Base-by-base conservation (phyloP, 2,113 vertebrate genomes). In the Phocoena phocoena region DNA sequence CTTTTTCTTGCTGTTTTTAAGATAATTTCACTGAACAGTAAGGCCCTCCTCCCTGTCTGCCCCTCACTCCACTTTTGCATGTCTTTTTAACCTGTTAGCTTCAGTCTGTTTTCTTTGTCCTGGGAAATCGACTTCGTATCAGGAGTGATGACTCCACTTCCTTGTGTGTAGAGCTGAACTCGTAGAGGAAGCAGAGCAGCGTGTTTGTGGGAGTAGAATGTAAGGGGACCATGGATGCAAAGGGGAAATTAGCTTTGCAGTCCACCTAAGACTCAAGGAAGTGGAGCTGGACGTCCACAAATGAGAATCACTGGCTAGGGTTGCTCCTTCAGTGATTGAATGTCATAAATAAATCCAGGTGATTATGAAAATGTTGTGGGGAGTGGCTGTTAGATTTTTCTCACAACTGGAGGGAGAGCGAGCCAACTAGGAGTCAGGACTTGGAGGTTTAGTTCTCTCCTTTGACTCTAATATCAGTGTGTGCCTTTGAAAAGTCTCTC, bases 71-170 rank as follows among this genome's bases (percentile, higher is more conserved):
- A 92, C 90, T 96, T 92, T 53, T 96, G 98, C 97, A 97, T 97
- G 98, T 95, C 90, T 96, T 90, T 92, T 92, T 89, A 93, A 97
- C 95, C 80, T 97, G 74, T 97, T 88, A 97, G 89, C 71, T 71
- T 93, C 88, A 79, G 82, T 93, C 93, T 95, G 68, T 80, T 68
- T 91, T 95, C 98, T 81, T 63, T 73, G 58, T 74, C 95, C 33
- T 2, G 44, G 93, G 92, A 74, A 26, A 50, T 63, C 81, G 60
- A 74, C 93, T 92, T 95, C 68, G 83, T 55, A 23, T 1, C 11
- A 68, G 85, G 90, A 93, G n/a, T 77, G 71, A 28, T 70, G 71
- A 82, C 85, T 76, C 83, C 90, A 60, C 53, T 89, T 97, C 86
- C 38, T 86, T 73, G 21, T 87, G 58, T 93, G 70, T 86, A 67